These are phyloP conservation scores for Pagetopsis macropterus DNA, from an alignment of 2,797 vertebrate species.

Conservation along the genomic window DNA sequence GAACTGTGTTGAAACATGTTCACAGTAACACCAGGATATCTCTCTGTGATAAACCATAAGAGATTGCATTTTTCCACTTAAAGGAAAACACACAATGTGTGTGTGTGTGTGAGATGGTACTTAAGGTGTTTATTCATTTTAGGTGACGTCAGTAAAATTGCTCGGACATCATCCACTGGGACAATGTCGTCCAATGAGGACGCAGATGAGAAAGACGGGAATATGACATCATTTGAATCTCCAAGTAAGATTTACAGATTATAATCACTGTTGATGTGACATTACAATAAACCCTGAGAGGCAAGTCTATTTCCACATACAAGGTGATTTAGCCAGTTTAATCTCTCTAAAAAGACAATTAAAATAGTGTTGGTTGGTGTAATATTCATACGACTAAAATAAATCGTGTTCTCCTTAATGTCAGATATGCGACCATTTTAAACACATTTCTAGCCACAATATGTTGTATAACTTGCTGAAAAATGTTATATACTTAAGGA, in stretches of 20 bases:
- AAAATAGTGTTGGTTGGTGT: too few relatives aligned
- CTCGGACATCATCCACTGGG: conserved; percentile 86
- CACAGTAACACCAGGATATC: background rate
- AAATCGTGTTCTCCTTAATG: too few relatives aligned
- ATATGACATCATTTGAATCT: conserved; percentile 82
- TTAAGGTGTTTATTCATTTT: conserved; percentile 9
- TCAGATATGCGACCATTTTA: too few relatives aligned
- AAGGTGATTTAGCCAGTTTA: too few relatives aligned
- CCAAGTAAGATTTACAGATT: conserved; percentile 79
- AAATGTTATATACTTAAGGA: too few relatives aligned
- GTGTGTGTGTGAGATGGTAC: background rate
- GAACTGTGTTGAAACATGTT: background rate
- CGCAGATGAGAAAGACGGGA: conserved; percentile 85
- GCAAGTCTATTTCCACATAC: too few relatives aligned
- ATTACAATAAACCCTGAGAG: background rate
- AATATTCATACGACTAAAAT: too few relatives aligned
- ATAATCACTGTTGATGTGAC: background rate
- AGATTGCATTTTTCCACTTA: background rate
- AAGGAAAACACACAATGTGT: background rate
- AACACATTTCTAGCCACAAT: too few relatives aligned
- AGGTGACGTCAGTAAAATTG: conserved; percentile 89
- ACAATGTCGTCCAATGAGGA: conserved; percentile 90
- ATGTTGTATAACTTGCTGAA: too few relatives aligned
- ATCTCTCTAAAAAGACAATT: too few relatives aligned
- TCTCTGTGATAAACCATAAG: background rate